These are phyloP conservation scores for Phylloscopus whistleri DNA, from an alignment of 2,113 vertebrate genomes.

Conservation along the genomic window DNA sequence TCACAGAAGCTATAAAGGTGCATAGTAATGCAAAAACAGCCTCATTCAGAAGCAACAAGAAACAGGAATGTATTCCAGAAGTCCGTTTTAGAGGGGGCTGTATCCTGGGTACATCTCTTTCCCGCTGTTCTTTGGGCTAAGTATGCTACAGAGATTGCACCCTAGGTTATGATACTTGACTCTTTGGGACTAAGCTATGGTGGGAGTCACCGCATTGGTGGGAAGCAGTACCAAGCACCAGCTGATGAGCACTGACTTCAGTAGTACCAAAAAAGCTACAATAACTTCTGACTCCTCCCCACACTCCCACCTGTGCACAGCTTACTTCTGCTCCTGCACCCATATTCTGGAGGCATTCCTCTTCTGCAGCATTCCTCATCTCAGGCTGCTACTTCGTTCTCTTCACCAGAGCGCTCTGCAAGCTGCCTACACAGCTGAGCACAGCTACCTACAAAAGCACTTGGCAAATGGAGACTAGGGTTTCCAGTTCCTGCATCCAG, in stretches of 20 bases:
- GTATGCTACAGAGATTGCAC: background rate
- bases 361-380: background rate
- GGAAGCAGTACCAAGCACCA: background rate
- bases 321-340: background rate
- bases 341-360: background rate
- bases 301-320: accelerated
- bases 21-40: background rate
- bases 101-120: background rate
- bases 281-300: background rate
- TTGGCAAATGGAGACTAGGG: background rate
- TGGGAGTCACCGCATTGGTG: accelerated
- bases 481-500: background rate
- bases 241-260: background rate
- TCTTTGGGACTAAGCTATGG: background rate
- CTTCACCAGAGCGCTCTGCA: accelerated
- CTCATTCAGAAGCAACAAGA: background rate
- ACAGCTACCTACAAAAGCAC: background rate
- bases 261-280: background rate
- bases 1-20: background rate
- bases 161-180: background rate
- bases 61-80: background rate
- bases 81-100: background rate
- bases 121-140: background rate
- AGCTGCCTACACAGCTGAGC: background rate
- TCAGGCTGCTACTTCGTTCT: background rate